Conservation (phyloP, 2,888 invertebrate genomes). For the Exocentrus adspersus region DNA sequence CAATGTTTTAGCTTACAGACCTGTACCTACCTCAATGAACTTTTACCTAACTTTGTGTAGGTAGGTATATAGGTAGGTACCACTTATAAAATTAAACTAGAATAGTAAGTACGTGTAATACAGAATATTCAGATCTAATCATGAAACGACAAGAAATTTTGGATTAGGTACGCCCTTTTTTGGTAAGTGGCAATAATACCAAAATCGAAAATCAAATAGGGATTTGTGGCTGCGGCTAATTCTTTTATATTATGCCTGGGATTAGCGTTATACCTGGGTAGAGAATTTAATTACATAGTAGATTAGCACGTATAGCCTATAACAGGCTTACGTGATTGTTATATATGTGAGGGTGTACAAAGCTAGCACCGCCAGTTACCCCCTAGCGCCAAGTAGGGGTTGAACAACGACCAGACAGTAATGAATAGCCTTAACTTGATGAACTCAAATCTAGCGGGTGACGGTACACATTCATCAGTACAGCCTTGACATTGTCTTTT, state of each 20-base stretch:
- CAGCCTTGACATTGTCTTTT: constrained; percentile 50
- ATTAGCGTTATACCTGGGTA: constrained; percentile 48
- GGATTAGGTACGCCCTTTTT: too few relatives aligned
- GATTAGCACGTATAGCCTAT: constrained; percentile 56
- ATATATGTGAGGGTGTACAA: constrained; percentile 43
- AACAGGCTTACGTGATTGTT: constrained; percentile 55
- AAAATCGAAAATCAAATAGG: neutral
- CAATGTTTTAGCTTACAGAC: too few relatives aligned
- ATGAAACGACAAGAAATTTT: too few relatives aligned
- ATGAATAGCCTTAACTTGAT: constrained; percentile 58
- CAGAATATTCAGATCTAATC: too few relatives aligned
- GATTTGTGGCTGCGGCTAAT: constrained; percentile 29
- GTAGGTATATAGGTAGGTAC: too few relatives aligned
- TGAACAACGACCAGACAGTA: constrained; percentile 54
- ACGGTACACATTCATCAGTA: constrained; percentile 57
- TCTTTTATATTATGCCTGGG: constrained; percentile 38
- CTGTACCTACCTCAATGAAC: too few relatives aligned
- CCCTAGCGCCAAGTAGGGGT: constrained; percentile 36
- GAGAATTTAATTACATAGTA: constrained; percentile 54
- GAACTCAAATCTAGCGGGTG: constrained; percentile 59
- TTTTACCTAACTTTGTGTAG: too few relatives aligned
- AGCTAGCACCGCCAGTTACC: constrained; percentile 42
- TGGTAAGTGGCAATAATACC: too few relatives aligned
- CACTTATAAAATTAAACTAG: too few relatives aligned
- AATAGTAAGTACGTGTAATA: too few relatives aligned